Conservation (phyloP, 1,140 invertebrate species). For the Palaemon carinicauda region DNA sequence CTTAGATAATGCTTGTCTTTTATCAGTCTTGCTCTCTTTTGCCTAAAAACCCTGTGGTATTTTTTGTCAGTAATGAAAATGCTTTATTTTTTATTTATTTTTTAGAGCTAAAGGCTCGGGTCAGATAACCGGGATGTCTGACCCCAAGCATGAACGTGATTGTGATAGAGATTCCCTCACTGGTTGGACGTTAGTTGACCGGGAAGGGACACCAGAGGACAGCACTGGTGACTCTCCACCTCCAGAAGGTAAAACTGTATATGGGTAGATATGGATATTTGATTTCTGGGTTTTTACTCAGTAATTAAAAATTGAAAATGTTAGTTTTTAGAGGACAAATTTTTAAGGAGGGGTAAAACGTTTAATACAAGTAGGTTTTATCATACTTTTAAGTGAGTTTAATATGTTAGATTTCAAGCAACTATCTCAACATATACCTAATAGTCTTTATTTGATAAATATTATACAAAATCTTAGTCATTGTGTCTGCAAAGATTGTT, state of each 20-base stretch:
- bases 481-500: background rate
- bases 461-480: background rate
- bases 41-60: background rate
- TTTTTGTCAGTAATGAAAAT: background rate
- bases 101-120: constrained; percentile 26
- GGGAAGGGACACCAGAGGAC: constrained; percentile 38
- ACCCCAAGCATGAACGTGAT: constrained; percentile 45
- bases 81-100: background rate
- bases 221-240: background rate
- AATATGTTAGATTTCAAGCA: too few relatives aligned
- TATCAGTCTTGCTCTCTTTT: background rate
- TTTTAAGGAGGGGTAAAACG: too few relatives aligned
- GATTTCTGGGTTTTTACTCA: too few relatives aligned
- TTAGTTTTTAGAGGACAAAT: too few relatives aligned
- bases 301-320: too few relatives aligned
- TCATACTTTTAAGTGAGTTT: background rate
- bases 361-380: too few relatives aligned
- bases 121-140: constrained; percentile 29
- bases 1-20: background rate
- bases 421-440: too few relatives aligned
- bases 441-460: background rate
- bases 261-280: background rate
- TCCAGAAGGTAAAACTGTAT: constrained; percentile 22
- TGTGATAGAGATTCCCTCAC: constrained; percentile 50
- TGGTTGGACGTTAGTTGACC: constrained; percentile 42